phyloP scores from a whole-genome alignment of 2,888 invertebrate genomes.

The Platycheirus rosarum region DNA sequence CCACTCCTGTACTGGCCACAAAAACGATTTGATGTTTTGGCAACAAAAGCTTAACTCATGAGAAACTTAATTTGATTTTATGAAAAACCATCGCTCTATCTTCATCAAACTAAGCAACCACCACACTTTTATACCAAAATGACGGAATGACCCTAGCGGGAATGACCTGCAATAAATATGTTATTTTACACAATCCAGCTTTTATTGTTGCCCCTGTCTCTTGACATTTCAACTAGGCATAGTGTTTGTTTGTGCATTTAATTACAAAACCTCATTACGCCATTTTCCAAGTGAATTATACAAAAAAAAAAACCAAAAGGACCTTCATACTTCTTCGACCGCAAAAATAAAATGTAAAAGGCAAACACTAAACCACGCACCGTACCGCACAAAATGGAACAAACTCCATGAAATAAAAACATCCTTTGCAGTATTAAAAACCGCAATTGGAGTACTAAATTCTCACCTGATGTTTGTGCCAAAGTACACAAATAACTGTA shows the following conservation, averaged over 20 bases:
- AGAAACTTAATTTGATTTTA: slow-evolving; percentile 2
- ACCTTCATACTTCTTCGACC: neutral
- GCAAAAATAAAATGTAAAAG: slow-evolving; percentile 2
- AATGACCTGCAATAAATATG: slow-evolving; percentile 30
- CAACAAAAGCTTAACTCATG: no score
- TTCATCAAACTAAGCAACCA: no score
- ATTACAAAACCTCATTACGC: slow-evolving; percentile 50
- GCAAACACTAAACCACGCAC: neutral
- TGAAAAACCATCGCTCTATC: slow-evolving; percentile 2
- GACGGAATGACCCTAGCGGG: neutral
- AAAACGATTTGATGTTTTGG: no score
- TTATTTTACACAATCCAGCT: slow-evolving; percentile 35
- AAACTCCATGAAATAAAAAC: slow-evolving; percentile 39
- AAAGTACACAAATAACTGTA: slow-evolving; percentile 38
- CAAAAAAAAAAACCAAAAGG: neutral
- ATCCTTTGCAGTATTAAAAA: slow-evolving; percentile 44
- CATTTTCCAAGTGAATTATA: slow-evolving; percentile 9
- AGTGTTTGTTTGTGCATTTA: slow-evolving; percentile 31
- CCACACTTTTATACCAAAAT: no score
- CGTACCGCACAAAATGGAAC: slow-evolving; percentile 19
- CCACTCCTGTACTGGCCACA: no score
- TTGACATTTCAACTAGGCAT: slow-evolving; percentile 18
- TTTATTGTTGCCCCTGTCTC: slow-evolving; percentile 10
- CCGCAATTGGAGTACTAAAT: slow-evolving; percentile 41
- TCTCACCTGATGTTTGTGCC: slow-evolving; percentile 52